These are phyloP conservation scores for Hyaena hyaena DNA, from an alignment of 2,113 vertebrate species.

Conservation along the genomic window DNA sequence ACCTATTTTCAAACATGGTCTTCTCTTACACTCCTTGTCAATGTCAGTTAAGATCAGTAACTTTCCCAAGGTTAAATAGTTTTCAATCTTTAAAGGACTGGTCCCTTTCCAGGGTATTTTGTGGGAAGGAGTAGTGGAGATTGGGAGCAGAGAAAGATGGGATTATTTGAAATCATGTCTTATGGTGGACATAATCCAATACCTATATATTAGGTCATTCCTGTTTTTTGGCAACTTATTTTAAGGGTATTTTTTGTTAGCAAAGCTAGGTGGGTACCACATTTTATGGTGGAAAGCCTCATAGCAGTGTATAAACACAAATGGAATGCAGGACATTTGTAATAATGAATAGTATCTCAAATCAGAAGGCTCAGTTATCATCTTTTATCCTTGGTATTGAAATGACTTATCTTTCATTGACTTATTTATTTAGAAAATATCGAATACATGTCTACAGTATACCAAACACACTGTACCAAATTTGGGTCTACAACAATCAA, in stretches of 20 bases:
- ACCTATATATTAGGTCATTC: not conserved
- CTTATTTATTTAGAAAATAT: not conserved
- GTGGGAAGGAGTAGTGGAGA: not conserved
- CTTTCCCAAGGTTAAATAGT: not conserved
- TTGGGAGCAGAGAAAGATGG: not conserved
- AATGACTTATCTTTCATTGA: not conserved
- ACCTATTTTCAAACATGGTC: not conserved
- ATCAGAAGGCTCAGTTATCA: not conserved
- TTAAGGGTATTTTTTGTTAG: conserved; percentile 22
- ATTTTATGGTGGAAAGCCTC: not conserved
- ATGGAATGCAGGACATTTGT: not conserved
- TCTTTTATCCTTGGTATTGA: not conserved
- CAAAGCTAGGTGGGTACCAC: not conserved
- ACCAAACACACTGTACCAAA: not conserved
- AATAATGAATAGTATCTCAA: not conserved
- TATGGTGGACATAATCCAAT: not conserved
- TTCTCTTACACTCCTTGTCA: not conserved
- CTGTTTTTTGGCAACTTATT: not conserved
- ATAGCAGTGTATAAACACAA: not conserved
- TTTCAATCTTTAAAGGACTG: not conserved
- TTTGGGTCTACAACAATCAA: not conserved
- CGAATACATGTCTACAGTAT: not conserved
- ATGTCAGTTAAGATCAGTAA: conserved; percentile 16
- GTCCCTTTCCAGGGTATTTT: not conserved
- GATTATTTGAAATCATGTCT: conserved; percentile 14